Evolutionary conservation across 2,797 vertebrate genomes (phyloP).

Genomic region (Myoxocephalus aenaeus): DNA sequence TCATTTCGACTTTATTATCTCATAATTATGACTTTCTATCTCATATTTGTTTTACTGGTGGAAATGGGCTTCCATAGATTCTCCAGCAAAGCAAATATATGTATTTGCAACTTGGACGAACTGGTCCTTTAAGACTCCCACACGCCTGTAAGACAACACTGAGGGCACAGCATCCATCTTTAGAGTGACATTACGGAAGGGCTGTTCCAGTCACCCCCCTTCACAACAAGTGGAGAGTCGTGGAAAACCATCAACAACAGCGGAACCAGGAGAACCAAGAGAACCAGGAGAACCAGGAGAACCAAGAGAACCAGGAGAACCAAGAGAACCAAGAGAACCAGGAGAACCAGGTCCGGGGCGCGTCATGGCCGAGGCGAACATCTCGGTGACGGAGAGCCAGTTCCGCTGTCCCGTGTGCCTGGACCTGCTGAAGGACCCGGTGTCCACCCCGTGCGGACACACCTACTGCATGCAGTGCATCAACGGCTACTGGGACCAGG

Average conservation of each 20-base stretch:
- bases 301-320: not conserved
- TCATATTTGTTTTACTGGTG: no score
- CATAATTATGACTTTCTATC: no score
- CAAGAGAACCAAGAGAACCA: not conserved
- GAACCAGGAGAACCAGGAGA: not conserved
- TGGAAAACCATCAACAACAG: not conserved
- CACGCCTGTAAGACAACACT: not conserved
- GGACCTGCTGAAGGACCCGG: conserved; percentile 81
- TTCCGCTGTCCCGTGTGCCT: conserved; percentile 86
- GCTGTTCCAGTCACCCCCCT: not conserved
- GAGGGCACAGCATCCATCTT: not conserved
- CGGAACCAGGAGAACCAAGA: not conserved
- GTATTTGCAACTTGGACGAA: not conserved
- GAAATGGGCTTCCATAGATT: no score
- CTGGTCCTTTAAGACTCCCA: not conserved
- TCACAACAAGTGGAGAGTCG: not conserved
- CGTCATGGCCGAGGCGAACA: conserved; percentile 76
- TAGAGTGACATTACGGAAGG: not conserved
- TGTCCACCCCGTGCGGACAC: conserved; percentile 86
- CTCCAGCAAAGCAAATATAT: not conserved
- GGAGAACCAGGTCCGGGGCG: not conserved
- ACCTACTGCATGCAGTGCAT: conserved; percentile 88
- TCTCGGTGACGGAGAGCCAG: conserved; percentile 82
- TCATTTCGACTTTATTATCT: no score
- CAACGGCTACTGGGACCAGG: conserved; percentile 83